A percentile compares a stretch with the other conserved stretches of the same genome.
phyloP scores from a whole-genome alignment of 2,797 vertebrate genomes.

The Muscicapa striata region DNA sequence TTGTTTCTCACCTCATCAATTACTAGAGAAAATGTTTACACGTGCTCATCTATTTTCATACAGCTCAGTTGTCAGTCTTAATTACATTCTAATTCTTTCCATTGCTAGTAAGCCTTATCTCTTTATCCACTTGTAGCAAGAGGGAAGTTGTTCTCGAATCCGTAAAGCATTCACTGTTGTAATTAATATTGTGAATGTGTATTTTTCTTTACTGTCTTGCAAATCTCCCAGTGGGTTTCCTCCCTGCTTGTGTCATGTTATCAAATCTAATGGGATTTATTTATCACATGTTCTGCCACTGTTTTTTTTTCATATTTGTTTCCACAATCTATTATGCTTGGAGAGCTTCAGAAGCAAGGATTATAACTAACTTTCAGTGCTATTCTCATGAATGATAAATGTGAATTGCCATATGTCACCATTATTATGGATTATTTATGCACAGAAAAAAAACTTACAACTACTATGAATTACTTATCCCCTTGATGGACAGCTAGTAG shows the following conservation, averaged over 20 bases:
- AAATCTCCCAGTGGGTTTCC: conserved; percentile 41
- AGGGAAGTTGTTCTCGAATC: conserved; percentile 42
- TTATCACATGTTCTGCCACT: conserved; percentile 50
- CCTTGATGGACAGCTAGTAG: conserved; percentile 21
- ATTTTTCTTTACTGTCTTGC: conserved; percentile 49
- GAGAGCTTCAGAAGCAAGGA: conserved; percentile 36
- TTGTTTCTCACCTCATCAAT: conserved; percentile 47
- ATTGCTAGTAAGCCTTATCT: conserved; percentile 43
- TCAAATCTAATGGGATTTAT: conserved; percentile 43
- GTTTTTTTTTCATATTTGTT: conserved; percentile 47
- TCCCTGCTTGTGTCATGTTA: conserved; percentile 1
- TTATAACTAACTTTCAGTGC: conserved; percentile 19
- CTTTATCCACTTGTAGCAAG: conserved; percentile 45
- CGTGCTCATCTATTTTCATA: conserved; percentile 50
- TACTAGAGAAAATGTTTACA: conserved; percentile 46
- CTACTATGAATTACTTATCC: conserved; percentile 60
- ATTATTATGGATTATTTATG: conserved; percentile 54
- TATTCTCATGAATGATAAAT: conserved; percentile 38
- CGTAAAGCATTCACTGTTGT: neutral
- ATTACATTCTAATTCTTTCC: conserved; percentile 55
- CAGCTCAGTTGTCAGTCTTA: conserved; percentile 47
- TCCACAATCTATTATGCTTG: conserved; percentile 58
- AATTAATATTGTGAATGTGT: conserved; percentile 60
- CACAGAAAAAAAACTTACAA: conserved; percentile 16
- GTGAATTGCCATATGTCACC: conserved; percentile 45